Evolutionary conservation across 1,140 invertebrate genomes (phyloP).

Genomic region (Papilio polytes): DNA sequence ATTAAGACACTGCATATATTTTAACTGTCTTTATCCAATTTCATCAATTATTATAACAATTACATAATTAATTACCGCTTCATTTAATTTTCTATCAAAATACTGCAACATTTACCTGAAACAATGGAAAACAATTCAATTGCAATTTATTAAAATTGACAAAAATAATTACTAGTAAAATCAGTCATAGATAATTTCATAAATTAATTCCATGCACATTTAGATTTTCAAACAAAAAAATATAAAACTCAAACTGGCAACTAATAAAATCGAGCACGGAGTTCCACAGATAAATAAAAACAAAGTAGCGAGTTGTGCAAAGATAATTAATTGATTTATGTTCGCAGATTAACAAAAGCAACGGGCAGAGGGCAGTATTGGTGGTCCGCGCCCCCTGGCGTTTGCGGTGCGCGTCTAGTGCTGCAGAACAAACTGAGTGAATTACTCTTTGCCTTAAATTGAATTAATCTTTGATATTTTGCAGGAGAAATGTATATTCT

Average conservation of each 20-base stretch:
- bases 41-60: background rate
- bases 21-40: background rate
- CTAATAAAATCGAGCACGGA: background rate
- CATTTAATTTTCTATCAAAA: background rate
- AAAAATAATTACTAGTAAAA: background rate
- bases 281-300: conserved; percentile 5
- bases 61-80: background rate
- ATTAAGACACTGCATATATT: too few species aligned
- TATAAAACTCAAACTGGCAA: background rate
- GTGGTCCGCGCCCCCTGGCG: conserved; percentile 15
- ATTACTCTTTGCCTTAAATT: background rate
- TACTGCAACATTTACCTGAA: background rate
- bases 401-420: background rate
- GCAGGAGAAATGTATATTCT: background rate
- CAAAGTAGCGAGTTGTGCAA: background rate
- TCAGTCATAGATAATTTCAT: background rate
- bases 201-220: background rate
- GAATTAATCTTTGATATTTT: background rate
- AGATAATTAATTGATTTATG: conserved; percentile 28
- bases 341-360: conserved; percentile 22
- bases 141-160: background rate
- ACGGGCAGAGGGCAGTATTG: conserved; percentile 11
- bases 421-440: background rate
- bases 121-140: background rate
- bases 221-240: background rate